phyloP scores from a whole-genome alignment of 2,888 invertebrate species.

The Ennomos quercinarius region DNA sequence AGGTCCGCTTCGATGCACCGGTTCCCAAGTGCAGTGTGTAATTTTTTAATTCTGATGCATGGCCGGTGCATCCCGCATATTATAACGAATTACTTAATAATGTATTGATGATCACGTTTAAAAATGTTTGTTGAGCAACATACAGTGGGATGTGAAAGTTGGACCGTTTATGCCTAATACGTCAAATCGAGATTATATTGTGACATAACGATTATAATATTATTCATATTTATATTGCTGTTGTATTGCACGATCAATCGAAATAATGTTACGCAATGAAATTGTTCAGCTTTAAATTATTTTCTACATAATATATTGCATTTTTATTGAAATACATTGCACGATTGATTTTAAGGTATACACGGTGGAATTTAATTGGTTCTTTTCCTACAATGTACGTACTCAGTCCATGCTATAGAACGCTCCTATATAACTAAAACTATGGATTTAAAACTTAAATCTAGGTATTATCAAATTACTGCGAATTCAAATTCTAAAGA shows the following conservation, averaged over 20 bases:
- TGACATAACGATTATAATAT: constrained; percentile 33
- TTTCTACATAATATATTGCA: constrained; percentile 13
- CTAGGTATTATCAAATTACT: no score
- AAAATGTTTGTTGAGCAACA: constrained; percentile 35
- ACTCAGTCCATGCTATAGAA: no score
- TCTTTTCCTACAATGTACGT: no score
- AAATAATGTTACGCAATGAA: constrained; percentile 42
- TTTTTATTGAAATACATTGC: background rate
- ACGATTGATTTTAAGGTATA: constrained; percentile 1
- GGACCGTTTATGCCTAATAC: constrained; percentile 30
- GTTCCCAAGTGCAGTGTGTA: constrained; percentile 65
- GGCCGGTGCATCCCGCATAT: constrained; percentile 41
- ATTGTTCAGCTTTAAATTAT: constrained; percentile 17
- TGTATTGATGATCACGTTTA: constrained; percentile 45
- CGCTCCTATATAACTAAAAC: no score
- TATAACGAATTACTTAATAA: constrained; percentile 48
- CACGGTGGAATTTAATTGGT: no score
- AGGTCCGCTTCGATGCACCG: constrained; percentile 60
- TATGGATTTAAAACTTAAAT: no score
- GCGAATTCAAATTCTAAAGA: no score
- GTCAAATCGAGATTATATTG: constrained; percentile 35
- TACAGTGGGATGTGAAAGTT: constrained; percentile 36
- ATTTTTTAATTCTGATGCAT: constrained; percentile 64
- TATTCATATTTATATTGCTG: constrained; percentile 40
- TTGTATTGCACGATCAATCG: constrained; percentile 48